Conservation (phyloP, 2,888 invertebrate genomes). For the Acleris literana region DNA sequence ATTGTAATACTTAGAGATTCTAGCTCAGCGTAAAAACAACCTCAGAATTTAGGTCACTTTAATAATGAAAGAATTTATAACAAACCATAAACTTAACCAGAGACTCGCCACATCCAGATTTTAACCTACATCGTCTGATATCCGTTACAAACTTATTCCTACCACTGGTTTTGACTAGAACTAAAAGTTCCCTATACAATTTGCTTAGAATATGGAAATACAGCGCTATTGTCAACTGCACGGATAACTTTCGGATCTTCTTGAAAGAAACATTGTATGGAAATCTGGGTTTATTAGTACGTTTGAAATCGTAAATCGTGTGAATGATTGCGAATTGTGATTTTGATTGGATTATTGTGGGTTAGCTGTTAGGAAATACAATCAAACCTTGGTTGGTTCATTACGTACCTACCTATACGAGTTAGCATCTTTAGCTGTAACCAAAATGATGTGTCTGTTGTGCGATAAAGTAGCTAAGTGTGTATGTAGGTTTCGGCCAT, state of each 20-base stretch:
- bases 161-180: background rate
- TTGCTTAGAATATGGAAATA: background rate
- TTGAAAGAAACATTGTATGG: constrained; percentile 9
- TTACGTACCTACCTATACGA: background rate
- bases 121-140: background rate
- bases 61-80: background rate
- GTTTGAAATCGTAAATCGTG: constrained; percentile 17
- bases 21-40: no score
- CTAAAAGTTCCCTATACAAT: background rate
- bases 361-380: background rate
- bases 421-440: no score
- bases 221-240: background rate
- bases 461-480: no score
- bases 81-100: background rate
- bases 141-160: constrained; percentile 1
- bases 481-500: no score
- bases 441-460: no score
- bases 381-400: background rate
- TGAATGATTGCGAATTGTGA: constrained; percentile 12
- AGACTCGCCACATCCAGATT: constrained; percentile 11
- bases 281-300: constrained; percentile 6
- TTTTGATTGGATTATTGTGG: constrained; percentile 16
- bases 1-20: no score
- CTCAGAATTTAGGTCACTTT: background rate
- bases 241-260: background rate